Evolutionary conservation across 2,113 vertebrate genomes (phyloP).

Genomic region (Chaetorhynchus papuensis): DNA sequence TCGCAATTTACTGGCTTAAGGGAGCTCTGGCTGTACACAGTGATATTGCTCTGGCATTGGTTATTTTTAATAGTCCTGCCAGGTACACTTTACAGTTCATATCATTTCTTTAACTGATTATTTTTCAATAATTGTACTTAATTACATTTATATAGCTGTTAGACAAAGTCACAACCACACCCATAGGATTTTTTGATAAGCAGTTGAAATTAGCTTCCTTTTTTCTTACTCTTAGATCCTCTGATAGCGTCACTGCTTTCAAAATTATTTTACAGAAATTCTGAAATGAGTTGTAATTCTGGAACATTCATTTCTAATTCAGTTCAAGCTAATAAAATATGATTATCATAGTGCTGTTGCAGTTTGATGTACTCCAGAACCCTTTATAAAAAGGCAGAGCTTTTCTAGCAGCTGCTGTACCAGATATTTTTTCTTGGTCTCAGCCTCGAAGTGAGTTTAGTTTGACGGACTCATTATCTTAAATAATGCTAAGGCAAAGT

Average conservation of each 20-base stretch:
- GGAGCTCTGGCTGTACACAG: neutral
- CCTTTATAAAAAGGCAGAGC: neutral
- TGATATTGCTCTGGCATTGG: neutral
- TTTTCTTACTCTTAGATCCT: neutral
- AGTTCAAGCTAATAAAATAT: neutral
- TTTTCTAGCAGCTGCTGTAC: neutral
- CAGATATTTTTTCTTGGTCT: neutral
- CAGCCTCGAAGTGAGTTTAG: neutral
- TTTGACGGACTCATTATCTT: neutral
- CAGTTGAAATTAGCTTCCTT: neutral
- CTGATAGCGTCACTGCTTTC: neutral
- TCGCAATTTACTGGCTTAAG: neutral
- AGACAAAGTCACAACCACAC: neutral
- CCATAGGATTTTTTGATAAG: neutral
- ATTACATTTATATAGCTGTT: neutral
- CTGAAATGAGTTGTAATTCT: neutral
- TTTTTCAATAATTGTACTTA: neutral
- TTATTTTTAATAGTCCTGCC: neutral
- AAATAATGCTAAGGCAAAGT: neutral
- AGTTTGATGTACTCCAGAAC: constrained; percentile 11
- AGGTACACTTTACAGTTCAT: neutral
- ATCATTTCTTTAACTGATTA: neutral
- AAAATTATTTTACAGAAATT: neutral
- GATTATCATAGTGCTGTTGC: neutral
- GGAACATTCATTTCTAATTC: neutral